Percentiles rank a stretch among this genome's conserved stretches.
Evolutionary conservation across 2,888 invertebrate species (phyloP).

Genomic region (Automeris io): DNA sequence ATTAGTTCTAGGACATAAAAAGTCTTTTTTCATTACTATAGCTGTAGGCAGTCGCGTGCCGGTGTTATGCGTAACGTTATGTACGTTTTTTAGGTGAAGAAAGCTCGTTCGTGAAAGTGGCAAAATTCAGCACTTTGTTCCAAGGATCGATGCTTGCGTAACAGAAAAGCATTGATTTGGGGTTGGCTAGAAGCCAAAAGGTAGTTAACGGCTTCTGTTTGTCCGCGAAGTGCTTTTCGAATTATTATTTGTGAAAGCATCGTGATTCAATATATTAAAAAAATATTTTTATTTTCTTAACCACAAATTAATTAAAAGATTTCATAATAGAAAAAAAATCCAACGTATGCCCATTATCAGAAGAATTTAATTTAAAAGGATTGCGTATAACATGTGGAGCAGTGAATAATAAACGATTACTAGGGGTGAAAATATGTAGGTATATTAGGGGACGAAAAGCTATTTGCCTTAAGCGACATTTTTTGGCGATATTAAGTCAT

Average conservation of each 20-base stretch:
- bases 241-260: conserved; percentile 2
- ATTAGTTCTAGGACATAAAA: conserved; percentile 14
- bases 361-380: too few species aligned
- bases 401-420: too few species aligned
- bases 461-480: too few species aligned
- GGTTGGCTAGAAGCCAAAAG: conserved; percentile 36
- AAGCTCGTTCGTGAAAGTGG: conserved; percentile 18
- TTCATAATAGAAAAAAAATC: too few species aligned
- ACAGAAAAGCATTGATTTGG: conserved; percentile 24
- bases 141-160: conserved; percentile 32
- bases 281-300: too few species aligned
- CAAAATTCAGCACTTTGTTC: conserved; percentile 17
- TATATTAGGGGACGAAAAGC: too few species aligned
- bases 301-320: too few species aligned
- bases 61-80: not conserved
- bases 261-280: too few species aligned
- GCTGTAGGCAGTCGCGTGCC: conserved; percentile 2
- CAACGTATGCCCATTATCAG: too few species aligned
- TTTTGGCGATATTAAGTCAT: too few species aligned
- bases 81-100: not conserved
- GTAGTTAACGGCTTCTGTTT: conserved; percentile 20
- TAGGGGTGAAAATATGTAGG: too few species aligned
- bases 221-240: conserved; percentile 16
- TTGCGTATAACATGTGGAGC: too few species aligned
- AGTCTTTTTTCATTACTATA: not conserved